phyloP scores from a whole-genome alignment of 2,113 vertebrate species.

The Penelope pileata region DNA sequence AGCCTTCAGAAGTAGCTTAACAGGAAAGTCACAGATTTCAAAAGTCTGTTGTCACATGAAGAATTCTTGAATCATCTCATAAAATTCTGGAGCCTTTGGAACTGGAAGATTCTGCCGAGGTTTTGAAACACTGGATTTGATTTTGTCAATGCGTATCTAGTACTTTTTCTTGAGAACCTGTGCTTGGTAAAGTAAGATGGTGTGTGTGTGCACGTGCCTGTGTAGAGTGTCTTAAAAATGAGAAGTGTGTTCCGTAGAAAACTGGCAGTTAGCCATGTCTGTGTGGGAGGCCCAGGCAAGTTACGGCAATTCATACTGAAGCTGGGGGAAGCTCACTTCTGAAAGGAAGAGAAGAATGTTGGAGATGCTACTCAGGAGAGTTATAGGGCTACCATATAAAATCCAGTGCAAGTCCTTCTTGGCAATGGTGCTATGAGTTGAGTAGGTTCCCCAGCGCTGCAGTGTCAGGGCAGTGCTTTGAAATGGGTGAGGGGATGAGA shows the following conservation, averaged over 20 bases:
- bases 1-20: neutral
- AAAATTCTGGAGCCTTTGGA: neutral
- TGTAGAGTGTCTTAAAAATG: neutral
- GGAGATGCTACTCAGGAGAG: neutral
- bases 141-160: neutral
- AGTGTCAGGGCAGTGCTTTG: fast-evolving
- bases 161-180: neutral
- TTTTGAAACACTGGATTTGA: neutral
- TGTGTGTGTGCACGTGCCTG: fast-evolving
- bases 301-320: neutral
- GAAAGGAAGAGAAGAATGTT: neutral
- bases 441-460: neutral
- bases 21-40: neutral
- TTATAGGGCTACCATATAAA: neutral
- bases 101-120: neutral
- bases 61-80: neutral
- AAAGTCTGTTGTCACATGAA: neutral
- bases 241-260: neutral
- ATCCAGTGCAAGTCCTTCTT: neutral
- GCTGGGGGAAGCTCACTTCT: fast-evolving
- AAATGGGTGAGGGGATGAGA: neutral
- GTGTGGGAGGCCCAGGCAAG: neutral
- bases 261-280: neutral
- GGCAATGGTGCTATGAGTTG: neutral
- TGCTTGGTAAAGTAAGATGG: neutral